Evolutionary conservation across 2,797 vertebrate species (phyloP), one percentile per base, ranked within the genome.

Genomic region (Notoglanidium macrostoma): DNA sequence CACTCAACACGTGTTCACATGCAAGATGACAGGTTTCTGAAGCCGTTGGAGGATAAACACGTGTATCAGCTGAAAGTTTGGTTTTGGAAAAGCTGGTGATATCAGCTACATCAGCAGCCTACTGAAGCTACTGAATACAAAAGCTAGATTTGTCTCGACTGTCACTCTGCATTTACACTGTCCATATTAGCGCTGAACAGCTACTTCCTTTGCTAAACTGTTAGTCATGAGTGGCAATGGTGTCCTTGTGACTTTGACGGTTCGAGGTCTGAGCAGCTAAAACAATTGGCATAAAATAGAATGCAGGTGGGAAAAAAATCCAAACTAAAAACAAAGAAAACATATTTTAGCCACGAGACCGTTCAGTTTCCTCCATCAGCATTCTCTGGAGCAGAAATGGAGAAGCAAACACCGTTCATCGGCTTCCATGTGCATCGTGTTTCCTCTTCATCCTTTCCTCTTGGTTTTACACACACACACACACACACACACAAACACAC

Each of bases 401-500:
- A 46, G 35, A 46, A 10, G 40, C 26, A 40, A 65, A 82, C 26
- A 65, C 15, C 0, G 59, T 82, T 65, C 59, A 29, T 46, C 26
- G 4, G 40, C 79, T 63, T 82, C 40, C 23, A 46, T 82, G 40
- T 82, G 59, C 83, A 59, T 73, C 40, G 49, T 74, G 70, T 74
- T 86, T 51, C 32, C 85, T 46, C 63, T 86, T 72, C 67, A 81
- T 84, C 79, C 49, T 59, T 84, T 89, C 87, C 85, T 88, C 85
- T 83, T 73, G 85, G 90, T 84, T 85, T 81, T 65, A 77, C 9
- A 74, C 84, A 86, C 67, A 67, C 65, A 67, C 65, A 32, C 65
- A 29, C n/a, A n/a, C 15, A 40, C 32, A 70, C 15, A 68, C 65
- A 67, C 65, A 19, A 79, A 90, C 84, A 86, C 84, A 76, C 73